Evolutionary conservation across 1,140 invertebrate genomes (phyloP), one percentile per base, ranked within the genome.

Genomic region (Tetragnatha versicolor): DNA sequence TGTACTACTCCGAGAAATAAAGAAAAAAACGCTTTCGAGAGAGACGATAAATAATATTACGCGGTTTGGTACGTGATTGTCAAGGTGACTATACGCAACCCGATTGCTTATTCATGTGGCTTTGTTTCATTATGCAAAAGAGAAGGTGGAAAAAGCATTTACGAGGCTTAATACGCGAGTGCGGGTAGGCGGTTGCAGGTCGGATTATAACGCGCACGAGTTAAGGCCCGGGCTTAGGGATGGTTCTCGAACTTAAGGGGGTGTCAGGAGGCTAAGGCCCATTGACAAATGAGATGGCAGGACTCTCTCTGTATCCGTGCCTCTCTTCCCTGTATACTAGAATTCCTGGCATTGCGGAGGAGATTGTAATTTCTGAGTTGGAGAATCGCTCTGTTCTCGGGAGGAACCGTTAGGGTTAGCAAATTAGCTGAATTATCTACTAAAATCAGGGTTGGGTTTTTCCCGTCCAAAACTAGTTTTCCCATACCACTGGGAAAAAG

Each of bases 61-160:
- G 55, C 51, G 31, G 53, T 73, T 73, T 73, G 29, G 33, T 60
- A 73, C 37, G 39, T 22, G 69, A 73, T 73, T 73, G 51, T 73
- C 47, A 60, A 60, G 69, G 51, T 58, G 69, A 51, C 33, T 60
- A 53, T 69, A 33, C 66, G 33, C 58, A 51, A 73, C 27, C 35
- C 25, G 61, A 20, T 39, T 65, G 66, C 49, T 69, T 69, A 69
- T 69, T 69, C 66, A 69, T 69, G 53, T 45, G 14, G 45, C 66
- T 69, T 69, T 69, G 66, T 69, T 69, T 69, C 66, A 69, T 51
- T 45, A 53, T 69, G 66, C 66, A 58, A 58, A 58, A 58, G 14
- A 58, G 55, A 58, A 58, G 22, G 55, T 33, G 29, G 55, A 31
- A 58, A n/a, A n/a, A 58, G 29, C 55, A 58, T 58, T 58, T 58